Evolutionary conservation across 2,888 invertebrate species (phyloP).

Genomic region (Eupithecia subumbrata): DNA sequence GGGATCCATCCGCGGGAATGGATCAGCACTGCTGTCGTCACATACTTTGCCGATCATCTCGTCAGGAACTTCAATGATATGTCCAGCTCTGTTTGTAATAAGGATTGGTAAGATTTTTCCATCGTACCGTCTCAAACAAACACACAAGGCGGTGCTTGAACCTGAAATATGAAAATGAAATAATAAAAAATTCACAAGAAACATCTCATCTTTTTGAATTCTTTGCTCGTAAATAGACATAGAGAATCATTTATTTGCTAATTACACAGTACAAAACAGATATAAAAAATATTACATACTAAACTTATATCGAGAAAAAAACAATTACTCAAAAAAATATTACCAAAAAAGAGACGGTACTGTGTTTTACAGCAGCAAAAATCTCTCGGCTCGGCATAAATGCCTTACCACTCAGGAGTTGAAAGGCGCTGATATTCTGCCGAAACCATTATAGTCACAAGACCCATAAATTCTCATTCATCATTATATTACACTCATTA

Average conservation of each 20-base stretch:
- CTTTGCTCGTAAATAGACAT: neutral
- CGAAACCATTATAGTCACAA: too few species aligned
- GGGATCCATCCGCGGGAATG: constrained; percentile 96
- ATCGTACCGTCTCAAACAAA: neutral
- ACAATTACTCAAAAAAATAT: too few species aligned
- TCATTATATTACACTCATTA: neutral
- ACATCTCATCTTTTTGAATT: neutral
- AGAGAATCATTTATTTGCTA: too few species aligned
- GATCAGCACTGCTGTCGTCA: constrained; percentile 92
- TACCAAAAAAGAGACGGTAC: too few species aligned
- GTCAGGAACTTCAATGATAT: constrained; percentile 87
- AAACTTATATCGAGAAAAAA: too few species aligned
- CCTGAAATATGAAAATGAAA: neutral
- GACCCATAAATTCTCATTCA: neutral
- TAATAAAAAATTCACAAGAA: neutral
- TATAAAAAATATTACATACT: too few species aligned
- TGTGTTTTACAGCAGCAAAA: too few species aligned
- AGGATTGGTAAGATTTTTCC: constrained; percentile 88
- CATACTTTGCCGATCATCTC: constrained; percentile 89
- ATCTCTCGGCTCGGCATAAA: too few species aligned
- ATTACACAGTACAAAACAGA: too few species aligned
- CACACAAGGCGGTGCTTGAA: neutral
- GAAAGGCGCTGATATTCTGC: too few species aligned
- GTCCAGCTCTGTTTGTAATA: constrained; percentile 87
- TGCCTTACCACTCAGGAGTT: too few species aligned